phyloP scores from a whole-genome alignment of 1,140 invertebrate species.

The Globodera ellingtonae region DNA sequence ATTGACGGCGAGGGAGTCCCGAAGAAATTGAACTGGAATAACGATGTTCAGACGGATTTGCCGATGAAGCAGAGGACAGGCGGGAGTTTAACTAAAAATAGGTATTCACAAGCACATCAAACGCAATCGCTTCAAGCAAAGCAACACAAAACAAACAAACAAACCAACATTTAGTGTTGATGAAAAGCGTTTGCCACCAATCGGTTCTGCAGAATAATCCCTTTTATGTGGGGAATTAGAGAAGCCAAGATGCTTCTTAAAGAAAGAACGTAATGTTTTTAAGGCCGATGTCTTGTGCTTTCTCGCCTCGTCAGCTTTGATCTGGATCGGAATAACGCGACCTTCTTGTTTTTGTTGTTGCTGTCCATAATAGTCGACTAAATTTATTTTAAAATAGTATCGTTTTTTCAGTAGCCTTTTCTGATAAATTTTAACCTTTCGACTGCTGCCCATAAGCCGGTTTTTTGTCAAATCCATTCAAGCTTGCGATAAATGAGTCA shows the following conservation, averaged over 20 bases:
- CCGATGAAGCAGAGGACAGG: slow-evolving; percentile 1
- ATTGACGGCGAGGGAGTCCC: background rate
- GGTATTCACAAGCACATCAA: background rate
- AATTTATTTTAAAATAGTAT: background rate
- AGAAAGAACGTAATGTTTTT: slow-evolving; percentile 36
- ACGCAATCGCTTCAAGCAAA: background rate
- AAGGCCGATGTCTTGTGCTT: slow-evolving; percentile 26
- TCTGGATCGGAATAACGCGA: background rate
- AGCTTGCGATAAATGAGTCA: background rate
- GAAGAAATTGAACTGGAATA: slow-evolving; percentile 7
- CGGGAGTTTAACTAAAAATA: slow-evolving; percentile 19
- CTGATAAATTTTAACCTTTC: background rate
- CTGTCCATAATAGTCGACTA: background rate
- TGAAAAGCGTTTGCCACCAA: slow-evolving; percentile 15
- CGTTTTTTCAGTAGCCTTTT: too few species aligned
- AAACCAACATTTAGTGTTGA: slow-evolving; percentile 26
- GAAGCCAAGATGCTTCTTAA: slow-evolving; percentile 30
- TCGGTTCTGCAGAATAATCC: slow-evolving; percentile 19
- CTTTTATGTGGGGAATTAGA: slow-evolving; percentile 13
- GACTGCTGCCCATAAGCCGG: background rate
- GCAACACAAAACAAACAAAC: background rate
- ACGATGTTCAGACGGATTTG: background rate
- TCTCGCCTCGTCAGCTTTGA: slow-evolving; percentile 18
- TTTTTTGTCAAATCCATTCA: background rate
- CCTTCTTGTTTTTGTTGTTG: background rate